These are phyloP conservation scores for Dioctria rufipes DNA, from an alignment of 2,888 invertebrate genomes.

Conservation along the genomic window DNA sequence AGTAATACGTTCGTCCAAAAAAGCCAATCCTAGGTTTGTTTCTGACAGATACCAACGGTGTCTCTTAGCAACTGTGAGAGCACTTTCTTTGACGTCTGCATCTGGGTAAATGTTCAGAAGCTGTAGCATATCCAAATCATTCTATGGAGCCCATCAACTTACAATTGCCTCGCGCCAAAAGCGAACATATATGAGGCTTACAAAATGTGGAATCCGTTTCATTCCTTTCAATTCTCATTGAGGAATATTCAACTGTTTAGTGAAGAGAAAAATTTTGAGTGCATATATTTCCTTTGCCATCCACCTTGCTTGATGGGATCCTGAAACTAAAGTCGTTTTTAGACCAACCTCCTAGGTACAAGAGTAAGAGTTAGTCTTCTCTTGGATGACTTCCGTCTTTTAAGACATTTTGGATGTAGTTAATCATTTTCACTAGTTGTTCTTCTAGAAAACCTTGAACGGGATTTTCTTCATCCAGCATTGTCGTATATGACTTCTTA, in stretches of 20 bases:
- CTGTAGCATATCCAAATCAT: slow-evolving; percentile 2
- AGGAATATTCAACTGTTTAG: too few relatives aligned
- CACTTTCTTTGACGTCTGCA: background rate
- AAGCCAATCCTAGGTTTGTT: background rate
- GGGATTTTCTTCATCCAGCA: slow-evolving; percentile 11
- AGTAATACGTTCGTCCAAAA: slow-evolving; percentile 1
- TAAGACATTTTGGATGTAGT: slow-evolving; percentile 14
- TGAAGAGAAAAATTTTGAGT: too few relatives aligned
- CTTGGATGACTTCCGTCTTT: slow-evolving; percentile 40
- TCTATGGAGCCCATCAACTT: background rate
- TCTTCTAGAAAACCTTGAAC: slow-evolving; percentile 20
- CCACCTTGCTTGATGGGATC: too few relatives aligned
- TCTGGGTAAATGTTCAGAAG: background rate
- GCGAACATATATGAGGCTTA: too few relatives aligned
- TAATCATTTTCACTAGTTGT: slow-evolving; percentile 6
- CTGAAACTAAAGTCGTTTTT: too few relatives aligned
- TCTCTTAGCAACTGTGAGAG: background rate
- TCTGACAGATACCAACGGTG: background rate
- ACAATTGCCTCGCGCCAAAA: too few relatives aligned
- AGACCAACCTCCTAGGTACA: too few relatives aligned
- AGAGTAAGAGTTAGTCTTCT: slow-evolving; percentile 10
- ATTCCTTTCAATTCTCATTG: too few relatives aligned
- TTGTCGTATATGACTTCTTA: slow-evolving; percentile 31
- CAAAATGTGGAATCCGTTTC: too few relatives aligned
- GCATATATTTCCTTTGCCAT: too few relatives aligned